These are phyloP conservation scores for Camponotus fellah DNA, from an alignment of 2,888 invertebrate genomes.

Conservation along the genomic window DNA sequence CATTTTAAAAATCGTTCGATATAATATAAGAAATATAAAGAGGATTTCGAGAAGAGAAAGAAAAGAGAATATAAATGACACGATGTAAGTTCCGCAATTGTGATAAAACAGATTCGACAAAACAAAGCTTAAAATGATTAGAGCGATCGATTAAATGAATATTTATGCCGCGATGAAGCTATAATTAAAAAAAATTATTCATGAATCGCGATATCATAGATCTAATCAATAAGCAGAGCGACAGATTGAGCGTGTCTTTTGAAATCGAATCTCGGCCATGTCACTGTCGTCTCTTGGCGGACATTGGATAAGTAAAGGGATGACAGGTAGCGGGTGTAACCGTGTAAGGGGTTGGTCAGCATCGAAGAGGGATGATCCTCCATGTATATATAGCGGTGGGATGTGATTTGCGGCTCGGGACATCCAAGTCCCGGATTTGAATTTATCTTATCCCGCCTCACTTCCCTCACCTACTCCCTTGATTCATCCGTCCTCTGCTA, in stretches of 20 bases:
- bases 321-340: slow-evolving; percentile 78
- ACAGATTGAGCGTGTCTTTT: slow-evolving; percentile 73
- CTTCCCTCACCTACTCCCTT: slow-evolving; percentile 69
- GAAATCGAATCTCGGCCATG: slow-evolving; percentile 70
- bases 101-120: not conserved
- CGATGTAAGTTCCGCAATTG: not conserved
- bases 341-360: slow-evolving; percentile 79
- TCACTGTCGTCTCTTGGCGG: slow-evolving; percentile 65
- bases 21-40: slow-evolving; percentile 8
- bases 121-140: not conserved
- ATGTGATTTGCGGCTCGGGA: slow-evolving; percentile 83
- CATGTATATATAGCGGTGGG: slow-evolving; percentile 80
- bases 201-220: slow-evolving; percentile 36
- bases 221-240: slow-evolving; percentile 47
- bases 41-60: not conserved
- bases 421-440: slow-evolving; percentile 81
- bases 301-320: slow-evolving; percentile 82
- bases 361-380: slow-evolving; percentile 83
- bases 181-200: not conserved
- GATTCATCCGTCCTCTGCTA: slow-evolving; percentile 57
- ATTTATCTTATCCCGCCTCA: slow-evolving; percentile 79
- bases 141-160: not conserved
- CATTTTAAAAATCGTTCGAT: slow-evolving; percentile 25
- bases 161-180: not conserved
- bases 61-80: not conserved